Conservation (phyloP, 2,113 vertebrate genomes). For the Neotoma lepida region DNA sequence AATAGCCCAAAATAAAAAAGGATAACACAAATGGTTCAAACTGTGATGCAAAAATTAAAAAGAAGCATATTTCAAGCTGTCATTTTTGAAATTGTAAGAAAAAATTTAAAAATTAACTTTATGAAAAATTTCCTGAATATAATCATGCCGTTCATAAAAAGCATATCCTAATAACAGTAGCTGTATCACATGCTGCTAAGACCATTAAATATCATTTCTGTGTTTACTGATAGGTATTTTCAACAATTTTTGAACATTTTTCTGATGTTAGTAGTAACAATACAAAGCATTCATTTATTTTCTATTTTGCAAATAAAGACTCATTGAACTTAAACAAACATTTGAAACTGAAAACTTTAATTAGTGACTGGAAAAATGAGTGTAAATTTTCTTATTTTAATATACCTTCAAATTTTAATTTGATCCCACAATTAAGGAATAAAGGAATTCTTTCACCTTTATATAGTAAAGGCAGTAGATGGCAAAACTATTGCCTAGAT, state of each 20-base stretch:
- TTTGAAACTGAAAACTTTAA: background rate
- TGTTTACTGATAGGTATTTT: background rate
- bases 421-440: accelerated
- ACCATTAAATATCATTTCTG: background rate
- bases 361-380: background rate
- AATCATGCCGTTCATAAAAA: background rate
- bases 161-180: background rate
- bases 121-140: background rate
- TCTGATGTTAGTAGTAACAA: background rate
- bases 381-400: conserved; percentile 1
- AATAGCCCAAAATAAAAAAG: background rate
- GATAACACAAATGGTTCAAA: background rate
- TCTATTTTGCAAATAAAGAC: background rate
- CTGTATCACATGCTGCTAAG: background rate
- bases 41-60: background rate
- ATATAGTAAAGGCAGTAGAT: background rate
- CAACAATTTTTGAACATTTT: background rate
- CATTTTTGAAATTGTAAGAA: background rate
- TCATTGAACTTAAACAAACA: background rate
- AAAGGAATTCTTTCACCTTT: background rate
- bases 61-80: background rate
- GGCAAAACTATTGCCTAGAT: background rate
- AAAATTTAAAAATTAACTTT: background rate
- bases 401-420: background rate
- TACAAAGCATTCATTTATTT: background rate